Evolutionary conservation across 1,140 invertebrate genomes (phyloP), one percentile per base, ranked within the genome.

Genomic region (Thalassaphorura encarpata): DNA sequence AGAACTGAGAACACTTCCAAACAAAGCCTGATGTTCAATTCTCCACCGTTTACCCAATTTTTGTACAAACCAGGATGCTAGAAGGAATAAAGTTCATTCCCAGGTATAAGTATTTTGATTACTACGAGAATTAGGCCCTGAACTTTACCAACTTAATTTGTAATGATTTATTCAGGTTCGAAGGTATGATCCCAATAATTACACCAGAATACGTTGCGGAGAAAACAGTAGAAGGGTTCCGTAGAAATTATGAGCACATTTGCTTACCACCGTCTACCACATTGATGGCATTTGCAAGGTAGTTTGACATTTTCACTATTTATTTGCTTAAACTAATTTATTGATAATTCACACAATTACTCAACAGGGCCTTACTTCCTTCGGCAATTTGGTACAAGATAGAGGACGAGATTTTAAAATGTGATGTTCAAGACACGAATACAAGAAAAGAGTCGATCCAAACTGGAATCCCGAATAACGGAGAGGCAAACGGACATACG

Each of bases 31-130:
- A 56, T 23, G 80, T 91, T 69, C 79, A 91, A 65, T 76, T 87
- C 43, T 91, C 88, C 0, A 79, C 79, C 1, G 80, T 91, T 56
- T 90, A 78, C 69, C 88, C 88, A 0, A 87, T 83, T 66, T 85
- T 87, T 68, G 84, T 90, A 6, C 80, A 88, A 64, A 92, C 87
- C 3, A 86, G 87, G 18, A 71, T 91, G 8, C 85, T 85, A 67
- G 83, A 61, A 0, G 54, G 54, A 36, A 41, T 56, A 86, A 67
- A 84, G 82, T 50, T 58, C 8, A 16, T 52, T 28, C 48, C 51
- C 21, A 58, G 52, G 48, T 52, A 43, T 41, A 28, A 48, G 39
- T 18, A 15, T 15, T 24, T 11, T 5, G 42, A 19, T 53, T 42
- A 24, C 51, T 11, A 3, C 4, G 3, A 15, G 3, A 6, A 18